Evolutionary conservation across 2,888 invertebrate genomes (phyloP), one percentile per base, ranked within the genome.

Genomic region (Platycheirus rosarum): DNA sequence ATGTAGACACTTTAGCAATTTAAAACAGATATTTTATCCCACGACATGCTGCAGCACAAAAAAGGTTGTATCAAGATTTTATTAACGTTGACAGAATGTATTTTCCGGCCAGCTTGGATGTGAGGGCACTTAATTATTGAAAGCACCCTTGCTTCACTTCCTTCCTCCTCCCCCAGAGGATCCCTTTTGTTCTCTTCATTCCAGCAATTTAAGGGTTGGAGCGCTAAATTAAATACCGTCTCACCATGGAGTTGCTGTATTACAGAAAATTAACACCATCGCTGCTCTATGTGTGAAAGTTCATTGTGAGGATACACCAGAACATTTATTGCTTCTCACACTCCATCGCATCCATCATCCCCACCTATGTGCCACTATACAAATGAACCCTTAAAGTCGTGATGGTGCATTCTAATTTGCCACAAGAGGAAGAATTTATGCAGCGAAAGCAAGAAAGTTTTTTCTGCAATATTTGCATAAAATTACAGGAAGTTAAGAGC

Each of bases 381-480:
- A 20, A 23, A 2, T 26, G 6, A 53, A 9, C 26, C 37, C 23
- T 37, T 29, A 46, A 6, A 46, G 26, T 16, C 62, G 62, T 53
- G 68, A 42, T 55, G 44, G 40, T 77, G 70, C 70, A 65, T 77
- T 65, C 57, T 42, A 76, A 68, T 76, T 76, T 76, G 62, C 35
- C 68, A 62, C 68, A 62, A 60, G 70, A 57, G 44, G 35, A 65
- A 46, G 65, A 77, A 70, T 77, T 63, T 62, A 46, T 68, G 66
- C 74, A 75, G 16, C 35, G 60, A 60, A 68, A 68, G 60, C 69
- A 69, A 4, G 32, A 53, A 26, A 14, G 23, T 57, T 68, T 76
- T 62, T 70, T 76, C 51, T 70, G 70, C 63, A 48, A 29, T 63
- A 77, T 70, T 70, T 77, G 70, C 77, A 70, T 70, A 57, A 77